Evolutionary conservation across 2,888 invertebrate genomes (phyloP), one percentile per base, ranked within the genome.

Genomic region (Cabera pusaria): DNA sequence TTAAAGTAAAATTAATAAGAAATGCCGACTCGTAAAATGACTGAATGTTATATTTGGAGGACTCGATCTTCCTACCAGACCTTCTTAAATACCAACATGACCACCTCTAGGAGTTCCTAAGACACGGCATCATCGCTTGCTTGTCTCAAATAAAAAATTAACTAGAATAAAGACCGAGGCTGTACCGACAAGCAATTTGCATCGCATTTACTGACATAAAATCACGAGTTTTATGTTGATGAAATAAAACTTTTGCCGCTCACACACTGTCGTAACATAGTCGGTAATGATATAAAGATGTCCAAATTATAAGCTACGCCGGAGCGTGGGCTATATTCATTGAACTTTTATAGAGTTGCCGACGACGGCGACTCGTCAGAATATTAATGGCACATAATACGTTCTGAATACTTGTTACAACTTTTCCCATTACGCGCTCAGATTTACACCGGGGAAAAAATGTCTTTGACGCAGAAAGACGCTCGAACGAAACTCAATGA

Each of bases 341-440:
- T 74, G 71, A 80, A 83, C 76, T 79, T 81, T 77, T 72, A 75
- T 79, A 64, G 75, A 79, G 72, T 74, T 70, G 56, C 64, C 72
- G 57, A 56, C 69, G 74, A 60, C 69, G 72, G 59, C 67, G 68
- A 73, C 76, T 78, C 73, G 71, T 74, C 78, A 72, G 83, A 86
- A 86, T 86, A 85, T 86, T 85, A 86, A 87, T 84, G 76, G 72
- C 65, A 73, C 70, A 77, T 83, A 85, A 84, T 84, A 81, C 77
- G 75, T 80, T 80, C 74, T 63, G 80, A 83, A 87, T 84, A 84
- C 86, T 84, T 86, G 76, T 83, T 84, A 83, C 76, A 87, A 87
- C 86, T 87, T 87, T 87, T 87, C 84, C 85, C 82, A 86, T 86
- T 87, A 87, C 72, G 65, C 59, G 60, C 70, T 61, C 68, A 72